Percentiles rank a stretch among this genome's conserved stretches.
These are phyloP conservation scores for Crocuta crocuta DNA, from an alignment of 2,113 vertebrate genomes.

Conservation along the genomic window DNA sequence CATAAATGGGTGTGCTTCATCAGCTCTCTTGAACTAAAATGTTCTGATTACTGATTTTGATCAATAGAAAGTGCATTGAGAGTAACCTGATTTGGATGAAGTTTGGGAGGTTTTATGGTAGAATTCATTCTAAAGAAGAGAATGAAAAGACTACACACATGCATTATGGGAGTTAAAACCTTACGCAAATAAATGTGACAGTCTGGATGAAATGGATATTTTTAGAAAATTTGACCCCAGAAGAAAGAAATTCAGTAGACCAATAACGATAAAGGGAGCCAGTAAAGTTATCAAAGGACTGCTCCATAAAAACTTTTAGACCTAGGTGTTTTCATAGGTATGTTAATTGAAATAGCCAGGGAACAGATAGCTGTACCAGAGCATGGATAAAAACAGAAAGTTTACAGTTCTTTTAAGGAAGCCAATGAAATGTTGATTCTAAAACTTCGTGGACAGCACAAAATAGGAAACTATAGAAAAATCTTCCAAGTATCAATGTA, in stretches of 20 bases:
- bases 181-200: background rate
- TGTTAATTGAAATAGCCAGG: background rate
- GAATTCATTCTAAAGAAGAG: background rate
- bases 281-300: background rate
- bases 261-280: background rate
- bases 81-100: background rate
- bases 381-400: background rate
- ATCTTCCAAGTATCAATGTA: background rate
- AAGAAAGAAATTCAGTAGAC: background rate
- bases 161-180: background rate
- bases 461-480: background rate
- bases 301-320: background rate
- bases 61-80: background rate
- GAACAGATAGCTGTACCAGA: background rate
- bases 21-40: background rate
- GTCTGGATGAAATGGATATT: background rate
- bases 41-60: constrained; percentile 18
- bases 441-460: background rate
- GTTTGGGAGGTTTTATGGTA: background rate
- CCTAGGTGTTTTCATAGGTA: background rate
- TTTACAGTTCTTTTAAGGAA: background rate
- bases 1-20: background rate
- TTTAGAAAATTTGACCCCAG: background rate
- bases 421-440: background rate
- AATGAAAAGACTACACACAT: background rate